phyloP scores from a whole-genome alignment of 2,113 vertebrate species.

The Erpornis zantholeuca region DNA sequence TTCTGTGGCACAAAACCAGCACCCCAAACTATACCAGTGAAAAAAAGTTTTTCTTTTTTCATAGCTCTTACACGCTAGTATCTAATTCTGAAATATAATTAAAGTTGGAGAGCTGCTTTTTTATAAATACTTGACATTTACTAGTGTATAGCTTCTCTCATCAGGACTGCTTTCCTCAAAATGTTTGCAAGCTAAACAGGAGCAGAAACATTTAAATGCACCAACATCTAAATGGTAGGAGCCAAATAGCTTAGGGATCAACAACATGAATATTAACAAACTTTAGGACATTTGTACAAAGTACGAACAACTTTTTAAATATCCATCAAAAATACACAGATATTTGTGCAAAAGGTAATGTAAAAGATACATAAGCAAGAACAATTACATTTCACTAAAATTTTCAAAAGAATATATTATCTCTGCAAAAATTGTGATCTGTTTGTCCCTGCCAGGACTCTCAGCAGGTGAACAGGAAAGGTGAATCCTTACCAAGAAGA shows the following conservation, averaged over 20 bases:
- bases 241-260: neutral
- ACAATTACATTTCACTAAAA: neutral
- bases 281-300: neutral
- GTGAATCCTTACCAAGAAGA: neutral
- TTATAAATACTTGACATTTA: constrained; percentile 49
- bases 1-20: neutral
- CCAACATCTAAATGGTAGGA: neutral
- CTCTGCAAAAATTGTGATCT: neutral
- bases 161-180: constrained; percentile 32
- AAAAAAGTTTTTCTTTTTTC: neutral
- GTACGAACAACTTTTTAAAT: neutral
- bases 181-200: constrained; percentile 36
- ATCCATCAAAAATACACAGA: neutral
- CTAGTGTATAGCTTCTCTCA: neutral
- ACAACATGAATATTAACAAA: neutral
- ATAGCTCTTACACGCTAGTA: neutral
- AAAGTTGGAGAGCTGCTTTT: neutral
- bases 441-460: neutral
- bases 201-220: constrained; percentile 9
- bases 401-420: neutral
- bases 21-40: neutral
- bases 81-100: constrained; percentile 1
- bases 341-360: neutral
- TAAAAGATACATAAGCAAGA: neutral
- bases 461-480: neutral